Evolutionary conservation across 2,113 vertebrate genomes (phyloP).

Genomic region (Takifugu bimaculatus): DNA sequence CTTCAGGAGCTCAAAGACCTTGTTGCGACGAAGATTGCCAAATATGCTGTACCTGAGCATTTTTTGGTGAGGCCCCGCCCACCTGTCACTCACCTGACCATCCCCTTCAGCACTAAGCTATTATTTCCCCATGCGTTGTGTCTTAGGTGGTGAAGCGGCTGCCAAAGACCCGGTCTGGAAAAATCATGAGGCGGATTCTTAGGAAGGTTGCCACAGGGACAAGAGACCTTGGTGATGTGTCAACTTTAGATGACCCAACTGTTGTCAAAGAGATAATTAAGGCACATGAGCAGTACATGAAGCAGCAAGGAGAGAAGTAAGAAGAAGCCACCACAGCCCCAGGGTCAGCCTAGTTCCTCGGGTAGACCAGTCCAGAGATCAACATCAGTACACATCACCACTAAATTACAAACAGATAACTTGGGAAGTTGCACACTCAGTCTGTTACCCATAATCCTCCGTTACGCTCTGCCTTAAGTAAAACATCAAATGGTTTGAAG

Average conservation of each 20-base stretch:
- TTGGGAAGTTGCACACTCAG: too few species aligned
- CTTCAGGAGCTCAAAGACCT: slow-evolving; percentile 76
- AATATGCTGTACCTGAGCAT: slow-evolving; percentile 88
- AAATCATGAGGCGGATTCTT: slow-evolving; percentile 89
- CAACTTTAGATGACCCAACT: slow-evolving; percentile 85
- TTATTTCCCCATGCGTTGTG: neutral
- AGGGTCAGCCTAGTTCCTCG: too few species aligned
- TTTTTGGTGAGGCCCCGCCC: slow-evolving; percentile 79
- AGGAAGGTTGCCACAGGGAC: slow-evolving; percentile 76
- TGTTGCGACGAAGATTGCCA: slow-evolving; percentile 85
- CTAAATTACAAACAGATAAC: too few species aligned
- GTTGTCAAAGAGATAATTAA: slow-evolving; percentile 81
- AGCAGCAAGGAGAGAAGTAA: slow-evolving; percentile 9
- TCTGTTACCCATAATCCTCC: too few species aligned
- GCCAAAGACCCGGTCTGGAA: slow-evolving; percentile 92
- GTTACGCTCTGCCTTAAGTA: too few species aligned
- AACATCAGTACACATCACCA: too few species aligned
- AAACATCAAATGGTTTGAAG: too few species aligned
- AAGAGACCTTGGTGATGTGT: slow-evolving; percentile 80
- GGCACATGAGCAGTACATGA: slow-evolving; percentile 71
- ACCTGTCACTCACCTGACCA: neutral
- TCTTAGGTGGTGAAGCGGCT: slow-evolving; percentile 86
- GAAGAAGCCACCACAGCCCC: too few species aligned
- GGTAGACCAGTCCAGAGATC: too few species aligned
- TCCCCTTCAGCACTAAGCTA: neutral